Evolutionary conservation across 1,140 invertebrate genomes (phyloP).

Genomic region (Hormaphis cornu): DNA sequence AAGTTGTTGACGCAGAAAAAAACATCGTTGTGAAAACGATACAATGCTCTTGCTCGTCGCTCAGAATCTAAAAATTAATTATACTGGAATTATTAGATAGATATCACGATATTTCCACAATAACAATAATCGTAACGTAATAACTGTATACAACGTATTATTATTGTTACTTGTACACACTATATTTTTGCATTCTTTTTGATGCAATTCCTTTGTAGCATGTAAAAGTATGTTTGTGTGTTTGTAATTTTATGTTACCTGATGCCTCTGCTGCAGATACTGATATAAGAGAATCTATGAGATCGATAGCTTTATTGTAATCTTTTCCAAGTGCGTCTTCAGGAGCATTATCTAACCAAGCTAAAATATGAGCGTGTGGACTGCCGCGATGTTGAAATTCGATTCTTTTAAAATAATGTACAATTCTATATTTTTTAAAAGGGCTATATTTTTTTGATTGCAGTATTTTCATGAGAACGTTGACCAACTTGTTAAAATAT

Average conservation of each 20-base stretch:
- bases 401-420: slow-evolving; percentile 42
- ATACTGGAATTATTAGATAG: too few species aligned
- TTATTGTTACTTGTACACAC: too few species aligned
- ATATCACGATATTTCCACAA: too few species aligned
- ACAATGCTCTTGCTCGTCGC: too few species aligned
- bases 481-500: slow-evolving; percentile 23
- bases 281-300: slow-evolving; percentile 33
- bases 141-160: too few species aligned
- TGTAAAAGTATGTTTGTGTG: slow-evolving; percentile 28
- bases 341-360: slow-evolving; percentile 38
- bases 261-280: slow-evolving; percentile 35
- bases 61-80: too few species aligned
- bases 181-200: too few species aligned
- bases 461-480: slow-evolving; percentile 6
- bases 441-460: slow-evolving; percentile 22
- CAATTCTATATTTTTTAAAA: slow-evolving; percentile 40
- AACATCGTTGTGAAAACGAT: too few species aligned
- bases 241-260: slow-evolving; percentile 32
- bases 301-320: neutral
- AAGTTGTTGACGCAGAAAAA: too few species aligned
- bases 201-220: slow-evolving; percentile 23
- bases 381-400: slow-evolving; percentile 45
- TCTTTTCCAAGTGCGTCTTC: neutral
- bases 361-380: slow-evolving; percentile 39
- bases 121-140: too few species aligned